Percentiles rank a stretch among this genome's conserved stretches.
phyloP scores from a whole-genome alignment of 2,888 invertebrate species.

The Habrosyne pyritoides region DNA sequence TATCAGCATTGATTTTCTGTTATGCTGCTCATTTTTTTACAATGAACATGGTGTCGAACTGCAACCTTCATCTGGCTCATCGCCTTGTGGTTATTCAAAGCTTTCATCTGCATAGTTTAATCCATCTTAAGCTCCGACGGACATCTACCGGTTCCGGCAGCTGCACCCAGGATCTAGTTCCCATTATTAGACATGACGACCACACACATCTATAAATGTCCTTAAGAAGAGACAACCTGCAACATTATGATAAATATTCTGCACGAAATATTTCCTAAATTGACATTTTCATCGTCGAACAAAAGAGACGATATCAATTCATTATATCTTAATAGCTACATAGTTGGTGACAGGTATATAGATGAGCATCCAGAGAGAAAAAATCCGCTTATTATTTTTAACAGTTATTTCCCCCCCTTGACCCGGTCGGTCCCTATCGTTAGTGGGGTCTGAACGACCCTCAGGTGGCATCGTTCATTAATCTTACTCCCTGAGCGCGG shows the following conservation, averaged over 20 bases:
- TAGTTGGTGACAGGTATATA: conserved; percentile 10
- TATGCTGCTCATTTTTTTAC: too few species aligned
- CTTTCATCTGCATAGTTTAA: too few species aligned
- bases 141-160: too few species aligned
- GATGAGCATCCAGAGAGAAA: conserved; percentile 20
- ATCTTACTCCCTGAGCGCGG: conserved; percentile 74
- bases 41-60: too few species aligned
- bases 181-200: too few species aligned
- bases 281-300: background rate
- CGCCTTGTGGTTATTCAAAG: too few species aligned
- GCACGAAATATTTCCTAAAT: conserved; percentile 2
- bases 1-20: too few species aligned
- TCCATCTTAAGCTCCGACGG: too few species aligned
- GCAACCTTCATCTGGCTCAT: too few species aligned
- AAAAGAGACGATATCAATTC: conserved; percentile 7
- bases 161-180: too few species aligned
- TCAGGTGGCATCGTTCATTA: conserved; percentile 80
- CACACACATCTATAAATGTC: background rate
- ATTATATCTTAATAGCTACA: conserved; percentile 1
- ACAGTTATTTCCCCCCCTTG: conserved; percentile 62
- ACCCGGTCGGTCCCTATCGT: conserved; percentile 55
- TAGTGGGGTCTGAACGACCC: conserved; percentile 56
- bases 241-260: background rate
- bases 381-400: conserved; percentile 65
- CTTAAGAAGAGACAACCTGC: background rate